Evolutionary conservation across 2,797 vertebrate species (phyloP).

Genomic region (Clarias pachynema): DNA sequence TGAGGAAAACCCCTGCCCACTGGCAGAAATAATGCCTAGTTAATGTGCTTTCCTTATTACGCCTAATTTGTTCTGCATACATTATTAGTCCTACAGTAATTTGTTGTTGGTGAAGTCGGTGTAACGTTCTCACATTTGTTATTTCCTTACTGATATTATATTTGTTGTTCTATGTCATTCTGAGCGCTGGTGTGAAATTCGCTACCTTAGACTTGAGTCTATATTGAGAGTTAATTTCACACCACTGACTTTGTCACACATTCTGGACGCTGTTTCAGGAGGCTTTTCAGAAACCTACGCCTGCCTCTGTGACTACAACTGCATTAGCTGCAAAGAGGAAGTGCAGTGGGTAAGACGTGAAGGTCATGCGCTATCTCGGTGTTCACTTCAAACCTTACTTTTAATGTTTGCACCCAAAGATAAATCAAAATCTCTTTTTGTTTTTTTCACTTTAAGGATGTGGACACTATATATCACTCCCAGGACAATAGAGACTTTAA

Average conservation of each 20-base stretch:
- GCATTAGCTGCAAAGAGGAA: constrained; percentile 89
- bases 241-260: not conserved
- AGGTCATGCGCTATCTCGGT: not conserved
- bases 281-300: constrained; percentile 92
- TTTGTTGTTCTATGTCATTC: not conserved
- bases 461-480: constrained; percentile 93
- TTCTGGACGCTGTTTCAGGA: constrained; percentile 69
- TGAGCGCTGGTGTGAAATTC: not conserved
- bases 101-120: not conserved
- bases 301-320: constrained; percentile 91
- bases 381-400: not conserved
- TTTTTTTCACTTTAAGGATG: constrained; percentile 75
- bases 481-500: constrained; percentile 92
- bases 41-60: constrained; percentile 7
- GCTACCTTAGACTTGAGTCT: not conserved
- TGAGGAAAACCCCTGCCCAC: constrained; percentile 65
- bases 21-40: not conserved
- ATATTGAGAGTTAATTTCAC: not conserved
- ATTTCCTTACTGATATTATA: not conserved
- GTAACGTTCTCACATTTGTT: not conserved
- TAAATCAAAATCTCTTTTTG: not conserved
- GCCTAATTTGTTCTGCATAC: not conserved
- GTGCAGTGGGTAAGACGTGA: constrained; percentile 86
- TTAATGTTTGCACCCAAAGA: no score
- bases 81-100: not conserved